Percentiles rank a stretch among this genome's conserved stretches.
Evolutionary conservation across 1,140 invertebrate genomes (phyloP).

Genomic region (Hylaeus volcanicus): DNA sequence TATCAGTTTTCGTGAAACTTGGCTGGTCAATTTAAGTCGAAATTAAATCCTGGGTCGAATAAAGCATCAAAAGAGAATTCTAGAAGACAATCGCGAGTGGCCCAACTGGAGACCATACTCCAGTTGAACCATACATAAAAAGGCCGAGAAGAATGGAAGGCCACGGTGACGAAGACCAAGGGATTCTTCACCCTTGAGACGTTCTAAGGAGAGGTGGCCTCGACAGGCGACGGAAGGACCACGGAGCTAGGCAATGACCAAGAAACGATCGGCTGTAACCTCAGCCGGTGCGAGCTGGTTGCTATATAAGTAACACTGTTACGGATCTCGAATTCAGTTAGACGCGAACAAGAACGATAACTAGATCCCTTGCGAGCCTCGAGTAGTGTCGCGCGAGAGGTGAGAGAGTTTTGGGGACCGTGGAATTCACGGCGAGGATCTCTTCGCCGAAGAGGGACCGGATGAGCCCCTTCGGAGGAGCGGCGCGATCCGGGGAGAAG

Average conservation of each 20-base stretch:
- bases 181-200: slow-evolving; percentile 57
- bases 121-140: not conserved
- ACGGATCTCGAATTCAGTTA: slow-evolving; percentile 71
- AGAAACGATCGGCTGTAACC: slow-evolving; percentile 42
- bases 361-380: slow-evolving; percentile 37
- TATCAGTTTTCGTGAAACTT: too few species aligned
- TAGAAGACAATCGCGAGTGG: too few species aligned
- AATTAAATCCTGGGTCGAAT: too few species aligned
- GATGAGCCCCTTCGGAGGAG: too few species aligned
- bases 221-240: slow-evolving; percentile 28
- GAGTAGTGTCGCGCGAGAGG: not conserved
- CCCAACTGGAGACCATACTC: too few species aligned
- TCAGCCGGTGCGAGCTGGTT: slow-evolving; percentile 22
- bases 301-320: slow-evolving; percentile 71
- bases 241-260: slow-evolving; percentile 36
- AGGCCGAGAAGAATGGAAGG: not conserved
- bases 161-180: not conserved
- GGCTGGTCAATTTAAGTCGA: too few species aligned
- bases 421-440: not conserved
- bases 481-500: not conserved
- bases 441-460: too few species aligned
- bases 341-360: slow-evolving; percentile 55
- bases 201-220: slow-evolving; percentile 35
- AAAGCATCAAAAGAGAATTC: too few species aligned
- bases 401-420: slow-evolving; percentile 14